Base-by-base conservation (phyloP, 2,888 invertebrate species). In the Homarus gammarus region DNA sequence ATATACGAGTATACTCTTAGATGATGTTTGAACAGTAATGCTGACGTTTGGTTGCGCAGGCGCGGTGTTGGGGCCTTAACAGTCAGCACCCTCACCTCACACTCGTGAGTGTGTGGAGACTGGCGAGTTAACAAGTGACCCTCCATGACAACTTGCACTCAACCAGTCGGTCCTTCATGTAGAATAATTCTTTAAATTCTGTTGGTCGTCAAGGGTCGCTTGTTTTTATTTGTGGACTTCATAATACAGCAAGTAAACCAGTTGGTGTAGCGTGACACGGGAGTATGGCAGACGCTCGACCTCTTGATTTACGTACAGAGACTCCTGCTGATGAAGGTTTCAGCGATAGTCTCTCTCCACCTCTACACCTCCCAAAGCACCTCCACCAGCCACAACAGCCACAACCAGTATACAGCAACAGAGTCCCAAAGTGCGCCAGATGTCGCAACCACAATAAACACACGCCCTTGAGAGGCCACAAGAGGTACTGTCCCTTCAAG, bases 401-500 rank as follows among this genome's bases (percentile, higher is more conserved):
- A 2, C 33, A 31, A n/a, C 15, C 73, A 5, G 75, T 31, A 27
- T 22, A 36, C 36, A n/a, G n/a, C 79, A 79, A 27, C 33, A 75
- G 87, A 56, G 72, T 87, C 8, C 87, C 81, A 18, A 87, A 87
- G 27, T 92, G 92, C 85, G 92, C 92, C 56, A 84, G 90, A 15
- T 92, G 92, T 73, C 78, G 87, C n/a, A 92, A 91, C 81, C 92
- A 92, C 83, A 68, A 84, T 12, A 70, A 64, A 18, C 84, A 84
- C 49, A 87, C 73, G 27, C 79, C 86, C 6, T 51, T 92, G 22
- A 56, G 87, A 73, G 92, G 92, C 2, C 92, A 92, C 84, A 92
- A 92, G 77, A 61, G 91, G 3, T 91, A 90, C 83, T 92, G 92
- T 83, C 87, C 75, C 40, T 92, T 84, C 88, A 82, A 44, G n/a